Evolutionary conservation across 2,888 invertebrate species (phyloP), one percentile per base, ranked within the genome.

Genomic region (Thumatha senex): DNA sequence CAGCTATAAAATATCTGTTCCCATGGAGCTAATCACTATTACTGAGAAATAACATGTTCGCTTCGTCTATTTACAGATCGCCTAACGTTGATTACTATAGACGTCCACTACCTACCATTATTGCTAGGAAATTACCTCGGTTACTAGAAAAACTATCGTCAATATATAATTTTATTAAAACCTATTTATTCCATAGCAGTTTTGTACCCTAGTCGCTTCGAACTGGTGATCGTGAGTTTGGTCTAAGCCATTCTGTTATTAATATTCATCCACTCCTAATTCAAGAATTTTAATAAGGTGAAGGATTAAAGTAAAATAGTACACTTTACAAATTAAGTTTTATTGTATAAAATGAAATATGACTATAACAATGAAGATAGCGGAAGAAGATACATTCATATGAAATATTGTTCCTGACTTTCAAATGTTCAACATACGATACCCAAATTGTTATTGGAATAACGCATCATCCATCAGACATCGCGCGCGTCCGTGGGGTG

Each of bases 381-480:
- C 56, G 53, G 42, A 64, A 66, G 53, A 42, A 54, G 61, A 65
- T 40, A 54, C 47, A 56, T 54, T 65, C 56, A 63, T 60, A 67
- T 57, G 62, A 61, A 74, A 67, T 67, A 68, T n/a, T 70, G 72
- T 60, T 71, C 77, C 74, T 74, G 71, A 79, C 80, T 82, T 80
- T 84, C 79, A 83, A 86, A 87, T 85, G 82, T 84, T 81, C 81
- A 81, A 80, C 86, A 88, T 87, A 83, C 85, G 84, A 86, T 88
- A 86, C 84, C 84, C 82, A 89, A 90, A 90, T 86, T 89, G 87
- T 88, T 90, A 89, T 89, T 90, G 88, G 89, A 89, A 88, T 87
- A 90, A 86, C 88, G 90, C 88, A 86, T 89, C 90, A 91, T 91
- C 90, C 89, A 90, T 91, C 91, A 90, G 90, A 77, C 82, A 78